phyloP scores from a whole-genome alignment of 2,888 invertebrate species.

The Ecliptopera silaceata region DNA sequence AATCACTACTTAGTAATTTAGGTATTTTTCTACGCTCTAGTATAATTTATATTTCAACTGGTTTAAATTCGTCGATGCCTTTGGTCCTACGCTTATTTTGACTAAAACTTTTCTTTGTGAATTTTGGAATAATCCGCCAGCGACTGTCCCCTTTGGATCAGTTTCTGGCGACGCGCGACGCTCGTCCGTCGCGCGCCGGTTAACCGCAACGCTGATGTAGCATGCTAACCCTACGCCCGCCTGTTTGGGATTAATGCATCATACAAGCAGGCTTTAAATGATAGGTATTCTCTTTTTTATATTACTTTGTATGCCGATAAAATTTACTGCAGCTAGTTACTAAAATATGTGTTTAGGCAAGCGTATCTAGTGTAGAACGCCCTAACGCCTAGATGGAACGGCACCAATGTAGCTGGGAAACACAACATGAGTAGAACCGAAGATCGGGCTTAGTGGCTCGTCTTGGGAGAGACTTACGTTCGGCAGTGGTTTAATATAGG shows the following conservation, averaged over 20 bases:
- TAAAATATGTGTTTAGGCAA: no score
- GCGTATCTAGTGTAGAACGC: no score
- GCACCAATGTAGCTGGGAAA: no score
- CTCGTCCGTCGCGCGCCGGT: constrained; percentile 60
- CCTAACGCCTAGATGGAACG: no score
- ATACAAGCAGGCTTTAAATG: constrained; percentile 28
- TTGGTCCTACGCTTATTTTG: not conserved
- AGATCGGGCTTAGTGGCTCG: no score
- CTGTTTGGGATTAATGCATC: constrained; percentile 44
- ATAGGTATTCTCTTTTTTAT: constrained; percentile 2
- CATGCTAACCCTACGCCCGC: constrained; percentile 54
- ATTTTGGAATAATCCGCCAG: constrained; percentile 8
- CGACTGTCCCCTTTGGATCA: constrained; percentile 7
- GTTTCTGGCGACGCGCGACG: constrained; percentile 24
- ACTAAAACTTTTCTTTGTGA: not conserved
- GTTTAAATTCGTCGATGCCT: not conserved
- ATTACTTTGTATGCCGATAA: not conserved
- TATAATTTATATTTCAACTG: not conserved
- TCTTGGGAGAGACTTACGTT: no score
- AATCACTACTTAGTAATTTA: no score
- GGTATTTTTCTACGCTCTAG: no score
- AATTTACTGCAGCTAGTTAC: no score
- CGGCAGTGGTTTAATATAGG: no score
- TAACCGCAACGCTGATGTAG: constrained; percentile 75
- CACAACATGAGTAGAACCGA: no score